A percentile compares a stretch with the other conserved stretches of the same genome.
phyloP scores from a whole-genome alignment of 2,113 vertebrate genomes.

The Motacilla alba region DNA sequence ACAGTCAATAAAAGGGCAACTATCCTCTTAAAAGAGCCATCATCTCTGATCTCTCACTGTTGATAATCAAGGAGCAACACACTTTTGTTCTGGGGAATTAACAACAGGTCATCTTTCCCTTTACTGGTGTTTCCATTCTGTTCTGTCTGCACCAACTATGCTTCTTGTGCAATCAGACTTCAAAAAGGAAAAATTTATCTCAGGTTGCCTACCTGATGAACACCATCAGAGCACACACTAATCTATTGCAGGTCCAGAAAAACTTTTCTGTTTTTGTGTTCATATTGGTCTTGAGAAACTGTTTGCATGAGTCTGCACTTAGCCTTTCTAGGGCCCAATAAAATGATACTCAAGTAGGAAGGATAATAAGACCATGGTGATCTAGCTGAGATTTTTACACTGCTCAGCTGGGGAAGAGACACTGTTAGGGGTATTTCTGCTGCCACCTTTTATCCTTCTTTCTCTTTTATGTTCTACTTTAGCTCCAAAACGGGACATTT shows the following conservation, averaged over 20 bases:
- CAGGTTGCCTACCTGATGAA: neutral
- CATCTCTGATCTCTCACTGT: neutral
- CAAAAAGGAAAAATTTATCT: neutral
- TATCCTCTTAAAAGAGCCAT: neutral
- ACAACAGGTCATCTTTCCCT: neutral
- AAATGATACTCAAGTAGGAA: neutral
- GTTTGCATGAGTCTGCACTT: neutral
- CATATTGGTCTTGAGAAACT: neutral
- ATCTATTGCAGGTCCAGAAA: neutral
- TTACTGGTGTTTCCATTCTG: neutral
- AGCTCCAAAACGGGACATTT: neutral
- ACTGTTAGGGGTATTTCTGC: accelerated
- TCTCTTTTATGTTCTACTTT: neutral
- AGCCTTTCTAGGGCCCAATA: neutral
- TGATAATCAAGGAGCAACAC: neutral
- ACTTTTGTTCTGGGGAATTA: neutral
- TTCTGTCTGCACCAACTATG: neutral
- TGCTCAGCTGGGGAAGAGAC: neutral
- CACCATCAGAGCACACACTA: neutral
- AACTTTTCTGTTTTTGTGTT: neutral
- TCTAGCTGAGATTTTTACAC: neutral
- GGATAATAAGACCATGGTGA: neutral
- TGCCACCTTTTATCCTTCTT: neutral
- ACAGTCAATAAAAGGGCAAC: neutral
- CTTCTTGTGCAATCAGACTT: neutral